Evolutionary conservation across 2,113 vertebrate species (phyloP).

Genomic region (Dasyornis broadbenti): DNA sequence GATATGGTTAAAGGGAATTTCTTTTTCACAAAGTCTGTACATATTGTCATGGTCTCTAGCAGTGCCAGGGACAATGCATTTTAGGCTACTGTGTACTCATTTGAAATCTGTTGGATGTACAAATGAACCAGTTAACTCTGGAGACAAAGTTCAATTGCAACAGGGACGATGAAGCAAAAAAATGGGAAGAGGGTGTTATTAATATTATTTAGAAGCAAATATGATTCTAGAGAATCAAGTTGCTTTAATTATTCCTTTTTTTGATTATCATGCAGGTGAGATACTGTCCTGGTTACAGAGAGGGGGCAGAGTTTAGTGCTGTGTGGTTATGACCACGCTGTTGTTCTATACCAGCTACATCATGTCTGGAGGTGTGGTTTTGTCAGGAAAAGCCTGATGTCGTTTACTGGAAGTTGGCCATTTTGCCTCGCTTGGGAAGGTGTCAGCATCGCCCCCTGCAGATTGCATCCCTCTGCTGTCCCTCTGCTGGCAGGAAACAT

Average conservation of each 20-base stretch:
- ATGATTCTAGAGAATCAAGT: neutral
- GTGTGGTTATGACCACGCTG: neutral
- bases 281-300: neutral
- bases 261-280: neutral
- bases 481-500: neutral
- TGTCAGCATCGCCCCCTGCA: rapidly evolving
- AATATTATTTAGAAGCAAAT: neutral
- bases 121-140: neutral
- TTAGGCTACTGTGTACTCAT: neutral
- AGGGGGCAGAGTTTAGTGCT: neutral
- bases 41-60: neutral
- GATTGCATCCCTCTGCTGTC: neutral
- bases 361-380: rapidly evolving
- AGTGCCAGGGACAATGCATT: neutral
- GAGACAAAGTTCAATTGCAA: neutral
- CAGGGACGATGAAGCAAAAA: neutral
- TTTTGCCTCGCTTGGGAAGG: neutral
- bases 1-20: neutral
- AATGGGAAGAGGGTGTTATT: neutral
- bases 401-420: neutral
- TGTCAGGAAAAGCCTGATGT: neutral
- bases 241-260: neutral
- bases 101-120: neutral
- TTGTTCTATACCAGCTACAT: neutral
- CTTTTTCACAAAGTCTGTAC: neutral